A percentile compares a stretch with the other conserved stretches of the same genome.
These are phyloP conservation scores for Ethmia dodecea DNA, from an alignment of 2,888 invertebrate genomes.

Conservation along the genomic window DNA sequence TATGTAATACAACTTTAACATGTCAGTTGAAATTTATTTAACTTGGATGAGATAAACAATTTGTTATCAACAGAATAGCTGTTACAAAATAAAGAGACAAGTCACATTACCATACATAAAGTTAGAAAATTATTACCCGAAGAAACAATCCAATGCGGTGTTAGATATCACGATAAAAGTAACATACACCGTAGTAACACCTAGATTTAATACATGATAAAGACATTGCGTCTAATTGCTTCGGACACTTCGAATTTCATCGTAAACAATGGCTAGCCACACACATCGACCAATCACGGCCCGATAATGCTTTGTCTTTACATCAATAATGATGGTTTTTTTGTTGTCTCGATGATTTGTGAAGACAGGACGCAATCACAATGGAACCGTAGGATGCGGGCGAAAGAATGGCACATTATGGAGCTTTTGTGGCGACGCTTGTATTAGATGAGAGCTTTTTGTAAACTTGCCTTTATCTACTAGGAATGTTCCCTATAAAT, in stretches of 20 bases:
- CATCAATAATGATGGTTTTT: slow-evolving; percentile 51
- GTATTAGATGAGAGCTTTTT: slow-evolving; percentile 26
- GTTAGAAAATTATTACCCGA: too few species aligned
- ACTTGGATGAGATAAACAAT: too few species aligned
- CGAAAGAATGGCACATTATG: slow-evolving; percentile 55
- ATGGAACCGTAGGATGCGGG: slow-evolving; percentile 69
- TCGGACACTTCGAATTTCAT: slow-evolving; percentile 28
- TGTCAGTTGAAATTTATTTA: too few species aligned
- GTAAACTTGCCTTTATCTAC: slow-evolving; percentile 9
- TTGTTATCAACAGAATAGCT: too few species aligned
- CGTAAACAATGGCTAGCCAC: slow-evolving; percentile 47
- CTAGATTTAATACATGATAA: slow-evolving; percentile 34
- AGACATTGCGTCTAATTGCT: slow-evolving; percentile 50
- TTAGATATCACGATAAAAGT: slow-evolving; percentile 26
- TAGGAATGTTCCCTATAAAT: too few species aligned
- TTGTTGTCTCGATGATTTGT: slow-evolving; percentile 64
- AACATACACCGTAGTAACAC: slow-evolving; percentile 26
- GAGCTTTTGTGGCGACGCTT: slow-evolving; percentile 49
- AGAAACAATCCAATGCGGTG: slow-evolving; percentile 16
- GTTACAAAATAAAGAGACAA: too few species aligned
- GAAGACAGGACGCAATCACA: slow-evolving; percentile 67
- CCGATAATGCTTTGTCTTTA: slow-evolving; percentile 61
- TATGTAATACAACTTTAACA: too few species aligned
- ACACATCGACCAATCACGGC: slow-evolving; percentile 62
- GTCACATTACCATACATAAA: too few species aligned